Base-by-base conservation (phyloP, 1,140 invertebrate genomes). In the Lamellibrachia luymesi region DNA sequence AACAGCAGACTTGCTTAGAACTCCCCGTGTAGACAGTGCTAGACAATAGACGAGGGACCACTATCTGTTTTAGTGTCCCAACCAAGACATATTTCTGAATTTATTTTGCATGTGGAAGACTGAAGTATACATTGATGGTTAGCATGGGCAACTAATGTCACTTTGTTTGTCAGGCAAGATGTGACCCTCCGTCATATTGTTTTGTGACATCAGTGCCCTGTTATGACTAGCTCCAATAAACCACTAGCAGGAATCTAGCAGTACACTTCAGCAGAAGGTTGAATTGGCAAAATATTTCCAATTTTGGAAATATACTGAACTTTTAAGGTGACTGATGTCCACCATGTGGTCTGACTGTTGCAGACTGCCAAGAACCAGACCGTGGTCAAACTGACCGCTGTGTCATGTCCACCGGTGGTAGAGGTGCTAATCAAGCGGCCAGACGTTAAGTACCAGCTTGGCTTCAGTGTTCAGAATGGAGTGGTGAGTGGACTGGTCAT, bases 401-500 rank as follows among this genome's bases (percentile, higher is more conserved):
- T 99, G 90, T 99, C 99, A 93, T 99, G 99, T 97, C 98, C 99
- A 90, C 99, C 99, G 50, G 99, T 99, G n/a, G 99, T 99, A 91
- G 99, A 99, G 97, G 99, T 99, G 51, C 98, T 99, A 97, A 99
- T 99, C 94, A 99, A 99, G 96, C 97, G 99, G 96, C 99, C 99
- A 0, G 99, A 99, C 96, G 99, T 99, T 50, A 99, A 99, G 97
- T 99, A 99, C 97, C 99, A 99, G 96, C 97, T 99, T 93, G 99
- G 99, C 52, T 99, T 99, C 97, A 99, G 99, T 97, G 99, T 99
- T 94, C 99, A 99, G 97, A 99, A 99, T 96, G 99, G 99, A 95
- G 99, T 99, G 96, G 98, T 99, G 97, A 97, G 98, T 97, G 13
- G 6, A 80, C 52, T 38, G 38, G 38, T 38, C 38, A 38, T 38